Evolutionary conservation across 1,140 invertebrate species (phyloP).

Genomic region (Drosophila littoralis): DNA sequence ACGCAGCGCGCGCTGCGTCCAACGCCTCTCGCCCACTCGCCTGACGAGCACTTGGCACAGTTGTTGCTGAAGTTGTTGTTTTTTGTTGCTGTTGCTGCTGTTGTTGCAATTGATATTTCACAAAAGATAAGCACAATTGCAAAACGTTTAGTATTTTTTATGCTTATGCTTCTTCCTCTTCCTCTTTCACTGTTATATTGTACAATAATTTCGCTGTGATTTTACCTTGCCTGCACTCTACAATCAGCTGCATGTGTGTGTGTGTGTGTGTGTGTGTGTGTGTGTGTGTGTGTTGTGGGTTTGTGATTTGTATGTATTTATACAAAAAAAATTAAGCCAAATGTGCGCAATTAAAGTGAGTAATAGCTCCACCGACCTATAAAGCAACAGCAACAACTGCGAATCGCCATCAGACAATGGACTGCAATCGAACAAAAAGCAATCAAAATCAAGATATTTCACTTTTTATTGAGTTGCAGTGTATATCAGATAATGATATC

Average conservation of each 20-base stretch:
- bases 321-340: slow-evolving; percentile 73
- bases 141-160: slow-evolving; percentile 65
- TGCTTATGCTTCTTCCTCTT: slow-evolving; percentile 7
- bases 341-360: slow-evolving; percentile 80
- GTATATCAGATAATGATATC: slow-evolving; percentile 48
- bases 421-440: slow-evolving; percentile 57
- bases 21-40: slow-evolving; percentile 25
- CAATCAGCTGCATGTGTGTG: background rate
- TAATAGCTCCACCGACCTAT: slow-evolving; percentile 57
- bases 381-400: slow-evolving; percentile 33
- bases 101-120: slow-evolving; percentile 76
- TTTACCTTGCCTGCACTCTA: slow-evolving; percentile 46
- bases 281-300: slow-evolving; percentile 16
- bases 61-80: slow-evolving; percentile 33
- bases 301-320: slow-evolving; percentile 36
- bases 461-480: slow-evolving; percentile 63
- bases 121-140: slow-evolving; percentile 77
- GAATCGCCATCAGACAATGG: slow-evolving; percentile 58
- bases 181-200: slow-evolving; percentile 48
- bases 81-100: slow-evolving; percentile 15
- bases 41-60: slow-evolving; percentile 40
- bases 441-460: slow-evolving; percentile 71
- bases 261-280: slow-evolving; percentile 14
- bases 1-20: slow-evolving; percentile 19
- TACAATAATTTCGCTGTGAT: slow-evolving; percentile 63